Evolutionary conservation across 2,888 invertebrate genomes (phyloP).

Genomic region (Octodonta nipae): DNA sequence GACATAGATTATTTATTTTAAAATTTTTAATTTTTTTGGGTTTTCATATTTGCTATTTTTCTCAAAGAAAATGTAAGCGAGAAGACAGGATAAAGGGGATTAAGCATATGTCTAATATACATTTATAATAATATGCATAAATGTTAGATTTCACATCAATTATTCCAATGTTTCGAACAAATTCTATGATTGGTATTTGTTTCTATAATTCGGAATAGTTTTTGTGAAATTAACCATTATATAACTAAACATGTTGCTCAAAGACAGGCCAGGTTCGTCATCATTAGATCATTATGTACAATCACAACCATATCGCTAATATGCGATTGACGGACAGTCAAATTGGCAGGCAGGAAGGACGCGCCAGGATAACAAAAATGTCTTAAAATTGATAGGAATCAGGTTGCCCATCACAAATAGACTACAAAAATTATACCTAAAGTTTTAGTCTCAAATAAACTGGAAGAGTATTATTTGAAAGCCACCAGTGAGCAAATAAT

Average conservation of each 20-base stretch:
- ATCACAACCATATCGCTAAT: slow-evolving; percentile 34
- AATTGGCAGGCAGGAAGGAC: slow-evolving; percentile 20
- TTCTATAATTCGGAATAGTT: not conserved
- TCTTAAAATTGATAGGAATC: too few species aligned
- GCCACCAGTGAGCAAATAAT: too few species aligned
- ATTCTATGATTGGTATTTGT: too few species aligned
- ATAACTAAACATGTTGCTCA: slow-evolving; percentile 32
- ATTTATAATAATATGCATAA: slow-evolving; percentile 33
- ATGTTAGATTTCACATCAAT: slow-evolving; percentile 28
- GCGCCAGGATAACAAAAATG: not conserved
- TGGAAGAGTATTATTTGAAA: too few species aligned
- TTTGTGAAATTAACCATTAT: slow-evolving; percentile 4
- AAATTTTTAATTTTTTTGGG: slow-evolving; percentile 30
- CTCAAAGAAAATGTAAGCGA: slow-evolving; percentile 28
- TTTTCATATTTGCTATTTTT: slow-evolving; percentile 30
- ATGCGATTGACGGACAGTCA: slow-evolving; percentile 27
- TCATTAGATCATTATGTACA: slow-evolving; percentile 34
- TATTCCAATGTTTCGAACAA: not conserved
- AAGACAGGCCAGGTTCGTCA: slow-evolving; percentile 37
- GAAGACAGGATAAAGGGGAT: slow-evolving; percentile 33
- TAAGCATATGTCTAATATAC: slow-evolving; percentile 33
- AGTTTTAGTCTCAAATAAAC: too few species aligned
- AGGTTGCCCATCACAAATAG: too few species aligned
- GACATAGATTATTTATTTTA: slow-evolving; percentile 27
- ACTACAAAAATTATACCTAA: too few species aligned